phyloP scores from a whole-genome alignment of 1,140 invertebrate genomes.

The Chrysopa pallens region DNA sequence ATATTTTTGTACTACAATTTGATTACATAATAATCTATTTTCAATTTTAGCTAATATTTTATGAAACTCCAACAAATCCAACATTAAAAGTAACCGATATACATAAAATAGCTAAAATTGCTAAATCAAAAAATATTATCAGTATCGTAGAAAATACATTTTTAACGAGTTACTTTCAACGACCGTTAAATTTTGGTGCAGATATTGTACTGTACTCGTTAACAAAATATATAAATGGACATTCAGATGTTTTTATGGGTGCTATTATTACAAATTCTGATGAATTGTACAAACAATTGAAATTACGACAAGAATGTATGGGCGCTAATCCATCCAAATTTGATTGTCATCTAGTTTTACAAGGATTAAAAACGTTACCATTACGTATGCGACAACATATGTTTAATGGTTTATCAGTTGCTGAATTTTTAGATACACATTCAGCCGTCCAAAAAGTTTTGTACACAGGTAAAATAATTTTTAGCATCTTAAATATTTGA shows the following conservation, averaged over 20 bases:
- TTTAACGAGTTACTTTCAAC: slow-evolving; percentile 61
- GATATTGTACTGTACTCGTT: slow-evolving; percentile 64
- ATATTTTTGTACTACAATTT: too few species aligned
- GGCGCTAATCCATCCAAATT: slow-evolving; percentile 66
- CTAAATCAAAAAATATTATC: slow-evolving; percentile 41
- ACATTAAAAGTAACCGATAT: slow-evolving; percentile 61
- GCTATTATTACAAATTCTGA: slow-evolving; percentile 40
- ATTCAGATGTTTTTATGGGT: slow-evolving; percentile 74
- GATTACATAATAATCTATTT: too few species aligned
- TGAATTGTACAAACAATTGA: slow-evolving; percentile 35
- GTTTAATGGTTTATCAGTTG: slow-evolving; percentile 55
- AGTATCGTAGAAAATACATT: slow-evolving; percentile 75
- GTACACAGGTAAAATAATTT: slow-evolving; percentile 45
- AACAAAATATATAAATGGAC: slow-evolving; percentile 80
- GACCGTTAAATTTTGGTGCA: slow-evolving; percentile 56
- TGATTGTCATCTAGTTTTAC: slow-evolving; percentile 58
- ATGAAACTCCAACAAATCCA: slow-evolving; percentile 76
- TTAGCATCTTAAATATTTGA: too few species aligned
- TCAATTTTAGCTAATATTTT: slow-evolving; percentile 53
- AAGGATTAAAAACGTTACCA: slow-evolving; percentile 61
- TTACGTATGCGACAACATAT: slow-evolving; percentile 62
- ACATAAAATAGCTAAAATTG: slow-evolving; percentile 32
- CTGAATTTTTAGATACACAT: slow-evolving; percentile 53
- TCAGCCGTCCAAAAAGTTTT: slow-evolving; percentile 46
- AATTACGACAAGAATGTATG: slow-evolving; percentile 53